phyloP scores from a whole-genome alignment of 2,888 invertebrate genomes.

The Heliothis peltigera region DNA sequence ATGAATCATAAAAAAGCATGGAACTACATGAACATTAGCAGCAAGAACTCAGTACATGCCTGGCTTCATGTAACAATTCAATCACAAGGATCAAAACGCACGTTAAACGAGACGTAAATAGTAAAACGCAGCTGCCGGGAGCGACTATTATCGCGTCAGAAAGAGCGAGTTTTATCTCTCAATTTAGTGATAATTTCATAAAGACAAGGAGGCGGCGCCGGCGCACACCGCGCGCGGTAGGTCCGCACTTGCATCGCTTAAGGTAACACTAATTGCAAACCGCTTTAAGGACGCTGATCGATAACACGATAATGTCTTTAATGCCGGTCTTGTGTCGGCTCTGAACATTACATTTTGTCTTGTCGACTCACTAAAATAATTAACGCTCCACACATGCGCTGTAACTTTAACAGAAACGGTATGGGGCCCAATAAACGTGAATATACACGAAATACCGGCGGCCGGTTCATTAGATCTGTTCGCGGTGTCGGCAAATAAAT shows the following conservation, averaged over 20 bases:
- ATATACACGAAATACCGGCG: slow-evolving; percentile 51
- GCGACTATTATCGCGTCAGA: slow-evolving; percentile 83
- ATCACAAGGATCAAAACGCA: slow-evolving; percentile 56
- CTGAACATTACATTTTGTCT: slow-evolving; percentile 75
- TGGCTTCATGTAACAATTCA: slow-evolving; percentile 50
- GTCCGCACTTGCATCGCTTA: slow-evolving; percentile 73
- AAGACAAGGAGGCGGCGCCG: slow-evolving; percentile 73
- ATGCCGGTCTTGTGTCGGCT: slow-evolving; percentile 77
- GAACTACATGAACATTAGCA: background rate
- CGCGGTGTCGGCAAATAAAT: slow-evolving; percentile 64
- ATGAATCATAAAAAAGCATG: background rate
- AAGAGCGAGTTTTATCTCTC: slow-evolving; percentile 83
- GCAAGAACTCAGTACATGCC: slow-evolving; percentile 11
- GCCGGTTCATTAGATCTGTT: slow-evolving; percentile 62
- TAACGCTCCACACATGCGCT: slow-evolving; percentile 64
- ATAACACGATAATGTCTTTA: slow-evolving; percentile 86
- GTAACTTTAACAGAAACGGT: slow-evolving; percentile 37
- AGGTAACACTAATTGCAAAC: slow-evolving; percentile 83
- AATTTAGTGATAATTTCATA: slow-evolving; percentile 87
- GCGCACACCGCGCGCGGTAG: slow-evolving; percentile 75
- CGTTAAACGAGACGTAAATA: slow-evolving; percentile 76
- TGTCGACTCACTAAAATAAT: slow-evolving; percentile 67
- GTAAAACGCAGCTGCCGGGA: slow-evolving; percentile 73
- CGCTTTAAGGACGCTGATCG: slow-evolving; percentile 84
- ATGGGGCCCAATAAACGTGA: slow-evolving; percentile 47